Base-by-base conservation (phyloP, 2,888 invertebrate species). In the Harmothoe impar region DNA sequence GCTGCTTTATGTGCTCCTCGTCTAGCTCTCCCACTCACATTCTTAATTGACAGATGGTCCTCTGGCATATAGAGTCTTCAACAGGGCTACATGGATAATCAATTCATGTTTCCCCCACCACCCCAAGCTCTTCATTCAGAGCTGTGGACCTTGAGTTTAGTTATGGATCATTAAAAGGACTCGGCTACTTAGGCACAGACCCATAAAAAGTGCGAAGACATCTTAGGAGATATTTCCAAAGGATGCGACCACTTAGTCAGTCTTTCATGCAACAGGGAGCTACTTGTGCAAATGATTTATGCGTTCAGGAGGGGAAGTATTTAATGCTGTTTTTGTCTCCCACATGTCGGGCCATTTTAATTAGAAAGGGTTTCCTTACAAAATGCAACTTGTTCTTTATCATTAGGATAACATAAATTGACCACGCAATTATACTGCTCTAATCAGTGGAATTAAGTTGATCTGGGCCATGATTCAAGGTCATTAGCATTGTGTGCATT, bases 1-100 rank as follows among this genome's bases (percentile, higher is more conserved):
- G 72, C 72, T 72, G 72, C 72, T 29, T 72, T 72, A 72, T 72
- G 72, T 72, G 72, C 15, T n/a, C 31, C 15, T 29, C 72, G 17
- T 25, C 29, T n/a, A 25, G 72, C 29, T 20, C n/a, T 15, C 72
- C 29, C 29, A 72, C 25, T 72, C 29, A 72, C 29, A 15, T 25
- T 29, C 72, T 72, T 72, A 72, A 72, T 72, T 72, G 72, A 72
- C 72, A 25, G 25, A 72, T 72, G 31, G 72, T 25, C 72, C 72
- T 15, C 29, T 29, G 29, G 72, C 29, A 72, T 43, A 72, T 72
- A 5, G 25, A 29, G 72, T 72, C 72, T 72, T 72, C 31, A 72
- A 72, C 72, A 72, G 72, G 72, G 29, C 25, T 29, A n/a, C 25
- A 25, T 15, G 15, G 15, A 29, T 72, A 72, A 72, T 72, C 72